A percentile compares a stretch with the other conserved stretches of the same genome.
phyloP scores from a whole-genome alignment of 2,888 invertebrate genomes.

The Elegia similella region DNA sequence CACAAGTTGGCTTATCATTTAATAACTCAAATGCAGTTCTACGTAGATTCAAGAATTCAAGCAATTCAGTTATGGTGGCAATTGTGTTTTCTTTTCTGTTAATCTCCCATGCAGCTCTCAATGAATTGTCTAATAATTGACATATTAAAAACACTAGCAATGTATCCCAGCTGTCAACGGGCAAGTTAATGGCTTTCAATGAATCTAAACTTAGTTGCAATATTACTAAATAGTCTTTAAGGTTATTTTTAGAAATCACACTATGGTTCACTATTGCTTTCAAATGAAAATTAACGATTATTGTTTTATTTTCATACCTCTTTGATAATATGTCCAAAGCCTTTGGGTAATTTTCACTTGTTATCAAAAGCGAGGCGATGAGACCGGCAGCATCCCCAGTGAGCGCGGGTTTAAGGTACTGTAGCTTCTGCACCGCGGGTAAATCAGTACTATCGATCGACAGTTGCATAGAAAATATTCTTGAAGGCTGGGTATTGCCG shows the following conservation, averaged over 20 bases:
- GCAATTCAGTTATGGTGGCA: background rate
- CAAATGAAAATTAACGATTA: too few species aligned
- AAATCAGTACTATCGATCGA: too few species aligned
- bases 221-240: constrained; percentile 6
- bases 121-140: constrained; percentile 14
- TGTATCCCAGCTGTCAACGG: background rate
- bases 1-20: constrained; percentile 2
- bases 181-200: constrained; percentile 4
- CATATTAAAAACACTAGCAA: constrained; percentile 10
- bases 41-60: constrained; percentile 6
- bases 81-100: constrained; percentile 15
- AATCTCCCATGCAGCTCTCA: constrained; percentile 1
- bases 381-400: too few species aligned
- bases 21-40: constrained; percentile 14
- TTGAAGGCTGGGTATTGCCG: too few species aligned
- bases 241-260: too few species aligned
- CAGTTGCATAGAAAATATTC: too few species aligned
- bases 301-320: constrained; percentile 5
- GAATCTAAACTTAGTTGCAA: background rate
- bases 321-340: background rate
- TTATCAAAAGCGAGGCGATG: background rate
- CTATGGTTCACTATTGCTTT: too few species aligned
- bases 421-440: too few species aligned
- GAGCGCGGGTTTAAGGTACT: background rate
- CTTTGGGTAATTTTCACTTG: background rate